Evolutionary conservation across 1,140 invertebrate genomes (phyloP).

Genomic region (Diorhabda sublineata): DNA sequence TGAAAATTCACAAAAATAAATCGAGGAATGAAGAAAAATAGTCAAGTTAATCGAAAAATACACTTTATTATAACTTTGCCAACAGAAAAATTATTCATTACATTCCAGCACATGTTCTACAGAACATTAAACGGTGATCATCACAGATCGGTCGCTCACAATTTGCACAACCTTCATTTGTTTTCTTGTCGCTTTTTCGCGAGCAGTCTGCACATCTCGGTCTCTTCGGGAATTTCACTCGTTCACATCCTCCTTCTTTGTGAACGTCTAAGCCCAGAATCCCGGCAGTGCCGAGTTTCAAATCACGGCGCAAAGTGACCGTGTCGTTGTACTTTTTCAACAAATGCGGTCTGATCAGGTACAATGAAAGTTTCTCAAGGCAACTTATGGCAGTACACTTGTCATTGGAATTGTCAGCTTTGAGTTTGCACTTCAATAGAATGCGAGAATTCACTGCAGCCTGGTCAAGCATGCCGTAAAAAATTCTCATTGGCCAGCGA

Average conservation of each 20-base stretch:
- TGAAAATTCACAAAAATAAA: no score
- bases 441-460: constrained; percentile 10
- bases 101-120: neutral
- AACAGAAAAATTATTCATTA: neutral
- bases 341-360: no score
- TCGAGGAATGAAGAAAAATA: no score
- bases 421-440: constrained; percentile 7
- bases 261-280: constrained; percentile 3
- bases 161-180: constrained; percentile 5
- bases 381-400: constrained; percentile 1
- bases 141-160: neutral
- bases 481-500: constrained; percentile 23
- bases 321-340: no score
- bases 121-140: neutral
- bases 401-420: constrained; percentile 5
- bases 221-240: constrained; percentile 4
- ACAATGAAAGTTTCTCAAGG: constrained; percentile 4
- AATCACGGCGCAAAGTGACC: no score
- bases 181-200: constrained; percentile 3
- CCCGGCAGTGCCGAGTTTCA: constrained; percentile 4
- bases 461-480: constrained; percentile 12
- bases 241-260: constrained; percentile 4
- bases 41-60: no score
- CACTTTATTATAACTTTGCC: no score
- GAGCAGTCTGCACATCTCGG: constrained; percentile 4